Conservation (phyloP, 2,113 vertebrate genomes). For the Brienomyrus brachyistius region DNA sequence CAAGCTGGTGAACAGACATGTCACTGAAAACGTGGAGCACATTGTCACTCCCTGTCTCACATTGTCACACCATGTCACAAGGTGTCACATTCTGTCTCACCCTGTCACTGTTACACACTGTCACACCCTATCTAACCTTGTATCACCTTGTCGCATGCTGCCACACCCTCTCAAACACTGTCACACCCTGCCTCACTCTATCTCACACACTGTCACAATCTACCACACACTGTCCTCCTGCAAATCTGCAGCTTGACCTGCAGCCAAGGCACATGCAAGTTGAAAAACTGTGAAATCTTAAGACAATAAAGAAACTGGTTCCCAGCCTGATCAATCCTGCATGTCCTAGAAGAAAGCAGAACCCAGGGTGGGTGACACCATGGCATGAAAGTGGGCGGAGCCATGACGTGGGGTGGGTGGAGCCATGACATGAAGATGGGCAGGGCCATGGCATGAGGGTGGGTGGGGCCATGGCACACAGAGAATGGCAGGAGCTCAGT, state of each 20-base stretch:
- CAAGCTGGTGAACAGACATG: background rate
- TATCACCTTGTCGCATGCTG: background rate
- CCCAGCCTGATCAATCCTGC: background rate
- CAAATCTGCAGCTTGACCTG: background rate
- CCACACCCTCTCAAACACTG: background rate
- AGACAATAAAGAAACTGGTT: background rate
- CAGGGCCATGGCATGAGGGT: background rate
- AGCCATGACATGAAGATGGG: background rate
- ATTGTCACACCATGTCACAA: background rate
- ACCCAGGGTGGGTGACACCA: background rate
- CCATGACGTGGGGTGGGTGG: background rate
- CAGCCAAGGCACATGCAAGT: slow-evolving; percentile 11
- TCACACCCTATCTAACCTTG: background rate
- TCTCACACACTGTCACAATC: background rate
- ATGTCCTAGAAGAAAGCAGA: background rate
- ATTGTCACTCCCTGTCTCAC: background rate
- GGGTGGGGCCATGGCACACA: background rate
- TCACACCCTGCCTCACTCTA: background rate
- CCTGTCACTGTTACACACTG: background rate
- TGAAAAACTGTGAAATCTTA: background rate
- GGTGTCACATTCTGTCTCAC: background rate
- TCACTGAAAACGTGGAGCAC: background rate
- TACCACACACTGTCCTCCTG: background rate
- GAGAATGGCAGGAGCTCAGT: slow-evolving; percentile 35
- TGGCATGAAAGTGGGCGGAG: slow-evolving; percentile 4